A percentile compares a stretch with the other conserved stretches of the same genome.
phyloP scores from a whole-genome alignment of 2,888 invertebrate species.

The Bhutanitis thaidina region DNA sequence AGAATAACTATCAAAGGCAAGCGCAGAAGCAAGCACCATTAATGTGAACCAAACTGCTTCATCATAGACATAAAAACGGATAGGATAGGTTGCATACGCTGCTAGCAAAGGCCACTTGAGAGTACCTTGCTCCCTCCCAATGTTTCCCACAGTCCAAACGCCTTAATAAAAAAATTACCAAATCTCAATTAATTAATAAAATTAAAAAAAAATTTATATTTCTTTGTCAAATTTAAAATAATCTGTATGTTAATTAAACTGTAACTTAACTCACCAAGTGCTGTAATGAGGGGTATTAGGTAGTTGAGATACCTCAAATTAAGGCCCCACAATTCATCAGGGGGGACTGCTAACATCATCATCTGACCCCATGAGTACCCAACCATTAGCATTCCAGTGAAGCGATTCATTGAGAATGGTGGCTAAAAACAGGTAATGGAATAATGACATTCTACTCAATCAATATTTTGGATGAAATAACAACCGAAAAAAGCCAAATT shows the following conservation, averaged over 20 bases:
- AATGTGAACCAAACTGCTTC: conserved; percentile 85
- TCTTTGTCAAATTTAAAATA: no score
- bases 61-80: conserved; percentile 86
- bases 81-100: conserved; percentile 83
- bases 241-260: background rate
- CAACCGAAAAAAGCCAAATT: background rate
- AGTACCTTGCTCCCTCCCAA: conserved; percentile 89
- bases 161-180: conserved; percentile 77
- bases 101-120: conserved; percentile 85
- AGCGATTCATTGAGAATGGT: conserved; percentile 89
- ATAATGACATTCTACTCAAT: background rate
- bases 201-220: background rate
- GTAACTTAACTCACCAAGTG: conserved; percentile 82
- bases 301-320: conserved; percentile 86
- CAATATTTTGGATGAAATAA: background rate
- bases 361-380: conserved; percentile 91
- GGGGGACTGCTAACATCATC: conserved; percentile 87
- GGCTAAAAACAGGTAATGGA: conserved; percentile 76
- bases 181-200: background rate
- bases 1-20: conserved; percentile 87
- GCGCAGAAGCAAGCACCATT: conserved; percentile 83
- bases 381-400: conserved; percentile 87
- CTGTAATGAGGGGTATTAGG: conserved; percentile 85
- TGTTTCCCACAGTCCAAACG: conserved; percentile 94
- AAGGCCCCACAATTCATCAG: conserved; percentile 84